Conservation (phyloP, 2,113 vertebrate species). For the Chinchilla lanigera region DNA sequence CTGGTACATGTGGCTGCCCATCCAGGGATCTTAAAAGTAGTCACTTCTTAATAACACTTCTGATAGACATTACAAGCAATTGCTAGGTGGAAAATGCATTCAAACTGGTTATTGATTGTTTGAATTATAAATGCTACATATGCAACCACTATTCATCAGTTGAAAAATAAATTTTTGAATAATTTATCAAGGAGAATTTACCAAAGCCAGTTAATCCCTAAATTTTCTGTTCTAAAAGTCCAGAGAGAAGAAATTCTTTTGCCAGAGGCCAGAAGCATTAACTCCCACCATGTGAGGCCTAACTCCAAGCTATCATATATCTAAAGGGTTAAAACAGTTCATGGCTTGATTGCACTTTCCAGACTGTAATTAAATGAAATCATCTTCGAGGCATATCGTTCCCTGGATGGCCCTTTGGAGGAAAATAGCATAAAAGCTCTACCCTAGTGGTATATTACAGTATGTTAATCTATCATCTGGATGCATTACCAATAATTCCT, state of each 20-base stretch:
- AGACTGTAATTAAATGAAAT: constrained; percentile 67
- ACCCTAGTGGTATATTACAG: not conserved
- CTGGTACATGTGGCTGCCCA: not conserved
- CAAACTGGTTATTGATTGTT: not conserved
- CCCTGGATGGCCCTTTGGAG: constrained; percentile 50
- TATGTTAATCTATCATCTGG: constrained; percentile 57
- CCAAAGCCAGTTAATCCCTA: not conserved
- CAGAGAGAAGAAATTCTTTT: not conserved
- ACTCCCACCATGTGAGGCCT: not conserved
- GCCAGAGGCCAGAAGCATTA: not conserved
- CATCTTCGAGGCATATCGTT: constrained; percentile 34
- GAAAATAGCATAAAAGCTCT: constrained; percentile 48
- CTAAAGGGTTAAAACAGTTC: not conserved
- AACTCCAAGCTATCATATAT: not conserved
- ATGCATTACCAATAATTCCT: constrained; percentile 62
- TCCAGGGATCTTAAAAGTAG: not conserved
- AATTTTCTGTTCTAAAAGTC: not conserved
- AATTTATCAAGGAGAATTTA: not conserved
- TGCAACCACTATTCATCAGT: not conserved
- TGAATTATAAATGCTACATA: not conserved
- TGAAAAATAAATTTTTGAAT: not conserved
- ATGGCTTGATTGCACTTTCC: not conserved
- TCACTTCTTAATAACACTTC: not conserved
- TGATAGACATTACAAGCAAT: not conserved
- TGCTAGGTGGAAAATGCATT: not conserved